A percentile compares a stretch with the other conserved stretches of the same genome.
Evolutionary conservation across 2,888 invertebrate species (phyloP).

Genomic region (Napeogenes inachia): DNA sequence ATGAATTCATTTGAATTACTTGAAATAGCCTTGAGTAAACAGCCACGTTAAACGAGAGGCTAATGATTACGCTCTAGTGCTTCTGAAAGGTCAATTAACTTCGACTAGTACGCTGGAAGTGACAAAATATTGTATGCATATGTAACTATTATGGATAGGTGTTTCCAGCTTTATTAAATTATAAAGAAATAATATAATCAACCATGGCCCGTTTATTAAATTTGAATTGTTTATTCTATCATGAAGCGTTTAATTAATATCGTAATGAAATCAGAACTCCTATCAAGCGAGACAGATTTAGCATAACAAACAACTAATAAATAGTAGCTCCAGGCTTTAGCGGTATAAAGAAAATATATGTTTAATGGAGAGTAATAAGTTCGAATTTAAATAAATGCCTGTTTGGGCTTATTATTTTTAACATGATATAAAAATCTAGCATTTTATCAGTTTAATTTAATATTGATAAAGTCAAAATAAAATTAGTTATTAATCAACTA

Average conservation of each 20-base stretch:
- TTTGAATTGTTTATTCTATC: constrained; percentile 4
- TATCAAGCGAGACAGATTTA: constrained; percentile 8
- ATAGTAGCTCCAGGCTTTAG: constrained; percentile 2
- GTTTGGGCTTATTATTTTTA: no score
- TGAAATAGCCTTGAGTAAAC: constrained; percentile 11
- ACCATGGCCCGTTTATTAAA: neutral
- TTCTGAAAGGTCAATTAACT: constrained; percentile 18
- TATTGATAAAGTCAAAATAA: no score
- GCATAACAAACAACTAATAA: constrained; percentile 17
- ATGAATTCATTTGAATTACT: constrained; percentile 8
- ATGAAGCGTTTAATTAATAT: constrained; percentile 5
- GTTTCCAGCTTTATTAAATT: no score
- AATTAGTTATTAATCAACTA: no score
- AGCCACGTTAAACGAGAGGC: constrained; percentile 12
- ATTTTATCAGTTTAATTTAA: no score
- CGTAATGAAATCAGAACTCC: constrained; percentile 11
- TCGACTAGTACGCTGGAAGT: constrained; percentile 6
- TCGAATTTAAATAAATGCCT: neutral
- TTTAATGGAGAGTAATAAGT: neutral
- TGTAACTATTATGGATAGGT: no score
- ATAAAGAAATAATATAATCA: no score
- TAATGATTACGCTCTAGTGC: constrained; percentile 12
- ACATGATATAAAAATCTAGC: no score
- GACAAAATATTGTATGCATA: neutral
- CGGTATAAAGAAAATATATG: neutral